These are phyloP conservation scores for Caenorhabditis remanei DNA, from an alignment of 1,140 invertebrate species.

Conservation along the genomic window DNA sequence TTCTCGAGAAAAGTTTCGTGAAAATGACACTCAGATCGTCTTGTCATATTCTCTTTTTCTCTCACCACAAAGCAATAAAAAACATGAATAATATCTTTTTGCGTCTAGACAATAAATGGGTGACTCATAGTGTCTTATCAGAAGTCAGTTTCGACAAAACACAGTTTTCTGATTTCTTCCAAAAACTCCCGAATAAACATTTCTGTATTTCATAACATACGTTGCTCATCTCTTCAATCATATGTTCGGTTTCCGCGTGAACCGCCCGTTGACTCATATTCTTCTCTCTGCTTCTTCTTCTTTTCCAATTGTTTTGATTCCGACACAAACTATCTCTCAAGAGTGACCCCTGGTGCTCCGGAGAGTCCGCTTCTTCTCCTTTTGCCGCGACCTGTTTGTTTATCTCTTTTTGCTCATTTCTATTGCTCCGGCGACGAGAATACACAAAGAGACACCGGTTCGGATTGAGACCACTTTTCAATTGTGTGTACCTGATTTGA, in stretches of 20 bases:
- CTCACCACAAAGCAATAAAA: no score
- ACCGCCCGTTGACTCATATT: slow-evolving; percentile 18
- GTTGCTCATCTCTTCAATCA: not conserved
- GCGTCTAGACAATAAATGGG: no score
- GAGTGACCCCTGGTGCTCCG: not conserved
- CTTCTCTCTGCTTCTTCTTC: not conserved
- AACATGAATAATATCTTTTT: no score
- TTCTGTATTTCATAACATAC: not conserved
- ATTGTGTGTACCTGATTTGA: slow-evolving; percentile 35
- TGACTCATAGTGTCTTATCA: no score
- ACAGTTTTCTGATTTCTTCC: not conserved
- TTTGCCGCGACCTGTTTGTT: slow-evolving; percentile 5
- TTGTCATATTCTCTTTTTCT: no score
- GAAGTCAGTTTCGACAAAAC: not conserved
- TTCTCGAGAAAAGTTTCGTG: no score
- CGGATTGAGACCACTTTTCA: not conserved
- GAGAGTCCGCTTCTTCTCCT: slow-evolving; percentile 41
- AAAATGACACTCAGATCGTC: no score
- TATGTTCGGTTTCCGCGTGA: slow-evolving; percentile 1
- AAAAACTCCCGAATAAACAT: not conserved
- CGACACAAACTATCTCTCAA: not conserved
- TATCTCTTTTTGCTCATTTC: slow-evolving; percentile 36
- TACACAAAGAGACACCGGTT: slow-evolving; percentile 47
- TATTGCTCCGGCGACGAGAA: not conserved
- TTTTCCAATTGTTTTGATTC: not conserved